Evolutionary conservation across 2,797 vertebrate species (phyloP).

Genomic region (Paratrypauchen microcephalus): DNA sequence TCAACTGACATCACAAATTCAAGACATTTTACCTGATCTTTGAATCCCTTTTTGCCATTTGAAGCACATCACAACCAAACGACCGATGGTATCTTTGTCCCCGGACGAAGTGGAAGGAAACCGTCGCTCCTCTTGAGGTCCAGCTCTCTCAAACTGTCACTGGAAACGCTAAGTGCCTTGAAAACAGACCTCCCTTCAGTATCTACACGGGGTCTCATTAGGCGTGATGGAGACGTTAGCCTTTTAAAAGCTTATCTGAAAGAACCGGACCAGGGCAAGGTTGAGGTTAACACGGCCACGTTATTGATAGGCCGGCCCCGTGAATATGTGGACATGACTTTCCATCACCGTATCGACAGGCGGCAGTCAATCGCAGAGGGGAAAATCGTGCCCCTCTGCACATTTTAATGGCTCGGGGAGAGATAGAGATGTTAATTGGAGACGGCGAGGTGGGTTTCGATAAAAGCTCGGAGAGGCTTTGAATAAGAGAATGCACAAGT

Average conservation of each 20-base stretch:
- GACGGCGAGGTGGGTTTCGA: conserved; percentile 17
- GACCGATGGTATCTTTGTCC: too few relatives aligned
- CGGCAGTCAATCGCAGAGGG: conserved; percentile 25
- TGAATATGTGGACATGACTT: conserved; percentile 41
- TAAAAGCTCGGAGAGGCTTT: conserved; percentile 15
- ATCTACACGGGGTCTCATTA: conserved; percentile 39
- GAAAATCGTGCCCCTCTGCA: neutral
- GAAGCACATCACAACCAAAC: too few relatives aligned
- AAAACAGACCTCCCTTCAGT: conserved; percentile 20
- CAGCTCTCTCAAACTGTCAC: neutral
- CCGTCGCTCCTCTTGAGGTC: neutral
- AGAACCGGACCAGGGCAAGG: conserved; percentile 25
- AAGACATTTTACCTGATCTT: too few relatives aligned
- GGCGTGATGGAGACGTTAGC: conserved; percentile 36
- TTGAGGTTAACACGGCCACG: conserved; percentile 35
- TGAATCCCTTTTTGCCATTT: too few relatives aligned
- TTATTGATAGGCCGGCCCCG: conserved; percentile 38
- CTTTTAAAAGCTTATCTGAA: conserved; percentile 42
- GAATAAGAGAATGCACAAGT: neutral
- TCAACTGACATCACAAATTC: too few relatives aligned
- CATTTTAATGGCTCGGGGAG: conserved; percentile 3
- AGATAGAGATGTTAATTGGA: conserved; percentile 19
- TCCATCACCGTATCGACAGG: conserved; percentile 37
- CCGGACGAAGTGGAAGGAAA: too few relatives aligned
- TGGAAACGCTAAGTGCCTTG: neutral